Conservation (phyloP, 2,888 invertebrate species). For the Girardia tigrina region DNA sequence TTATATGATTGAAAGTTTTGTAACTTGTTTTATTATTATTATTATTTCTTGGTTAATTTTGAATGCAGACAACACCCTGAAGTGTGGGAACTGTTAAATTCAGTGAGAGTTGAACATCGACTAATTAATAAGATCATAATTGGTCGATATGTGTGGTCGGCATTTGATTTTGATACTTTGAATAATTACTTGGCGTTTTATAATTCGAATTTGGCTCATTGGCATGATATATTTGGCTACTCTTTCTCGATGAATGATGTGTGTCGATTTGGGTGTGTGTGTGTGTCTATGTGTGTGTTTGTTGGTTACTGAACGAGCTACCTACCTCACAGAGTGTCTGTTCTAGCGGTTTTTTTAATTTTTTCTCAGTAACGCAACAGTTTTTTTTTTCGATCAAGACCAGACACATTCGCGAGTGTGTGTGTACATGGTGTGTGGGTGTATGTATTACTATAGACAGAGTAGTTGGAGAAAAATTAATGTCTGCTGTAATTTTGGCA, state of each 20-base stretch:
- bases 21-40: background rate
- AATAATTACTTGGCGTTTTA: slow-evolving; percentile 23
- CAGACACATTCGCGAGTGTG: background rate
- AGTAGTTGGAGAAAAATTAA: slow-evolving; percentile 15
- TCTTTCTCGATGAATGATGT: background rate
- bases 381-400: background rate
- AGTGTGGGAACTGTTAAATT: background rate
- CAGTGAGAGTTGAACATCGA: background rate
- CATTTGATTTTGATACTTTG: background rate
- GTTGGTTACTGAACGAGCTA: background rate
- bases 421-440: slow-evolving; percentile 15
- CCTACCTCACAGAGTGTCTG: background rate
- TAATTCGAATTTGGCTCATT: slow-evolving; percentile 12
- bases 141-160: slow-evolving; percentile 16
- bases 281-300: background rate
- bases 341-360: background rate
- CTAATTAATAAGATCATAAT: slow-evolving; percentile 17
- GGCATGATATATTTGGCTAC: slow-evolving; percentile 10
- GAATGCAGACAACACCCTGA: background rate
- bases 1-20: no score
- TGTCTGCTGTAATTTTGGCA: slow-evolving; percentile 1
- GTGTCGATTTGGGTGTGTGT: no score
- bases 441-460: background rate
- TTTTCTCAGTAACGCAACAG: no score
- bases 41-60: background rate